These are phyloP conservation scores for Arenaria interpres DNA, from an alignment of 2,113 vertebrate species.

Conservation along the genomic window DNA sequence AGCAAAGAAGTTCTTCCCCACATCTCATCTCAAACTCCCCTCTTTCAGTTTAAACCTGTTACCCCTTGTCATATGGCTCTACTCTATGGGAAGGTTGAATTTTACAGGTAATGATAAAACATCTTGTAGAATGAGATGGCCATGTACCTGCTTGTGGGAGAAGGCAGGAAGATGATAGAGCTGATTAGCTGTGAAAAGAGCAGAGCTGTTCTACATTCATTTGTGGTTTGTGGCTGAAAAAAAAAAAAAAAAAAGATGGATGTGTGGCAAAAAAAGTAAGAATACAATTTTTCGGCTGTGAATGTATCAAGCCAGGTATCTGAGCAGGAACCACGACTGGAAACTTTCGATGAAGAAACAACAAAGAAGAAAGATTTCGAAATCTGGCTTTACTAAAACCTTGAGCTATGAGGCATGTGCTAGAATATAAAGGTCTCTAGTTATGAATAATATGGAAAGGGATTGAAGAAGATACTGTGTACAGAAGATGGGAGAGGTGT, in stretches of 20 bases:
- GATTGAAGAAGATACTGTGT: background rate
- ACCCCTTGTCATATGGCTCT: background rate
- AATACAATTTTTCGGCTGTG: background rate
- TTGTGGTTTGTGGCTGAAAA: background rate
- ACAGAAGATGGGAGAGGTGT: background rate
- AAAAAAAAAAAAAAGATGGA: accelerated
- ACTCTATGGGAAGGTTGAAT: background rate
- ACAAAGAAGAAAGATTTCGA: background rate
- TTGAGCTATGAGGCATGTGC: background rate
- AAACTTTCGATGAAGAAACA: background rate
- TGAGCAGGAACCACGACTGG: background rate
- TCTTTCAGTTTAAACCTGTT: background rate
- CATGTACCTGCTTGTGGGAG: background rate
- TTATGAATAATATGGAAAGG: background rate
- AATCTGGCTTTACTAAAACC: background rate
- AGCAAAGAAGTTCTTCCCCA: background rate
- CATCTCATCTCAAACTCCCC: background rate
- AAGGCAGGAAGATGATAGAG: background rate
- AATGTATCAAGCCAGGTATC: accelerated
- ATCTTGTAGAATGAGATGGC: background rate
- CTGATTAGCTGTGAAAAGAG: background rate
- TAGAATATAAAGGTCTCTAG: background rate
- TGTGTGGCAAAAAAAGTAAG: background rate
- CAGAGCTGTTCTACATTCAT: background rate
- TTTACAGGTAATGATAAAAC: background rate